These are phyloP conservation scores for Thalassoma bifasciatum DNA, from an alignment of 2,113 vertebrate species.

Conservation along the genomic window DNA sequence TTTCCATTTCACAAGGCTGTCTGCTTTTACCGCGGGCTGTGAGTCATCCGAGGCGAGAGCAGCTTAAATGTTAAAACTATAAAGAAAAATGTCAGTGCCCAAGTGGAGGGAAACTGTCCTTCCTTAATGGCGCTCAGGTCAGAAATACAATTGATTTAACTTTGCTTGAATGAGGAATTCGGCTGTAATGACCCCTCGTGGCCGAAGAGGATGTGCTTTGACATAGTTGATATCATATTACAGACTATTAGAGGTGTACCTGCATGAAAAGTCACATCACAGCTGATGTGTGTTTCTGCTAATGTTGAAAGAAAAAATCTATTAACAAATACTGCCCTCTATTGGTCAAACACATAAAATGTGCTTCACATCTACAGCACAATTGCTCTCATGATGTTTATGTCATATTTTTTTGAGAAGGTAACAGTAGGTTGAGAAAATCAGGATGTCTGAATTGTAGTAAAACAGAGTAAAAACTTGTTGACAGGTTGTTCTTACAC, in stretches of 20 bases:
- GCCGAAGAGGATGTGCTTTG: background rate
- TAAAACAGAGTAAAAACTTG: no score
- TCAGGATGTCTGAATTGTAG: no score
- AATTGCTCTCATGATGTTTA: no score
- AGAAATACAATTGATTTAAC: background rate
- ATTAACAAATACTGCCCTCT: conserved; percentile 73
- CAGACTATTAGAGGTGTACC: background rate
- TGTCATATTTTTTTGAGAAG: no score
- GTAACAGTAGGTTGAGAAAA: no score
- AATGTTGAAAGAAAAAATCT: background rate
- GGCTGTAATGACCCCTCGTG: background rate
- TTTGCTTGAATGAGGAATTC: background rate
- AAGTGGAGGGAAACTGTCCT: background rate
- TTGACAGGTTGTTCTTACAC: no score
- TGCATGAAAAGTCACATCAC: no score
- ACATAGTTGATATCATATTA: background rate
- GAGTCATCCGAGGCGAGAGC: conserved; percentile 50
- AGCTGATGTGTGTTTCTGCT: background rate
- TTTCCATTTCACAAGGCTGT: conserved; percentile 34
- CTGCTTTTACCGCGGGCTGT: conserved; percentile 16
- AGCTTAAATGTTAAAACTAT: conserved; percentile 60
- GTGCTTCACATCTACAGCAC: background rate
- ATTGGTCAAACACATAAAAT: conserved; percentile 34
- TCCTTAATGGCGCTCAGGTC: background rate
- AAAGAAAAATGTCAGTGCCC: conserved; percentile 54